phyloP scores from a whole-genome alignment of 2,888 invertebrate genomes.

The Xestia rhomboidea region DNA sequence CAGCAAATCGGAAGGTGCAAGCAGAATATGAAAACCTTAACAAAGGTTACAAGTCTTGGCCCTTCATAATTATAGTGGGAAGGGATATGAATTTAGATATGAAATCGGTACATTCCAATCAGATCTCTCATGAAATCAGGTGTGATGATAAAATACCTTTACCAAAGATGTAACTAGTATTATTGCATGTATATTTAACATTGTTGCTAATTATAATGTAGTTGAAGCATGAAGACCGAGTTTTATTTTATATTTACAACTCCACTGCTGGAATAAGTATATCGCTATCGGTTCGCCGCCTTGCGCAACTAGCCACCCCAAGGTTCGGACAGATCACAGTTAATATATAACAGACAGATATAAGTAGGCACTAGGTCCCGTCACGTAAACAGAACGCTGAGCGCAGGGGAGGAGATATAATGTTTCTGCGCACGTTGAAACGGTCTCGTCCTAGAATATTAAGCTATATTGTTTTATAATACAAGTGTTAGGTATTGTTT shows the following conservation, averaged over 20 bases:
- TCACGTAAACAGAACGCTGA: no score
- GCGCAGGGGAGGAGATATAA: no score
- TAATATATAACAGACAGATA: no score
- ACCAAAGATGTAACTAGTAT: conserved; percentile 68
- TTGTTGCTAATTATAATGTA: conserved; percentile 72
- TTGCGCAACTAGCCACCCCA: background rate
- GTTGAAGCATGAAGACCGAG: conserved; percentile 73
- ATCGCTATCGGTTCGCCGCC: background rate
- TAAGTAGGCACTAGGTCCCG: no score
- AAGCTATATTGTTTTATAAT: no score
- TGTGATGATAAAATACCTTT: conserved; percentile 48
- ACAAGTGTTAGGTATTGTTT: no score
- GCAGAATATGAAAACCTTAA: background rate
- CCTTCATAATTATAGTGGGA: background rate
- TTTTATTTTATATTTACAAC: conserved; percentile 52
- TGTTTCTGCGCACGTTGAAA: no score
- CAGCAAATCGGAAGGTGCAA: background rate
- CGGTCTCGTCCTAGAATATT: no score
- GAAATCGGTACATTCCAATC: conserved; percentile 68
- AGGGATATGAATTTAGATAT: conserved; percentile 24
- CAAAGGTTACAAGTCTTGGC: background rate
- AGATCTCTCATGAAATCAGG: conserved; percentile 54
- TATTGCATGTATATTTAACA: conserved; percentile 63
- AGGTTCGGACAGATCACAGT: background rate
- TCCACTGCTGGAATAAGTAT: background rate